These are phyloP conservation scores for Ctena decussata DNA, from an alignment of 2,888 invertebrate species.

Conservation along the genomic window DNA sequence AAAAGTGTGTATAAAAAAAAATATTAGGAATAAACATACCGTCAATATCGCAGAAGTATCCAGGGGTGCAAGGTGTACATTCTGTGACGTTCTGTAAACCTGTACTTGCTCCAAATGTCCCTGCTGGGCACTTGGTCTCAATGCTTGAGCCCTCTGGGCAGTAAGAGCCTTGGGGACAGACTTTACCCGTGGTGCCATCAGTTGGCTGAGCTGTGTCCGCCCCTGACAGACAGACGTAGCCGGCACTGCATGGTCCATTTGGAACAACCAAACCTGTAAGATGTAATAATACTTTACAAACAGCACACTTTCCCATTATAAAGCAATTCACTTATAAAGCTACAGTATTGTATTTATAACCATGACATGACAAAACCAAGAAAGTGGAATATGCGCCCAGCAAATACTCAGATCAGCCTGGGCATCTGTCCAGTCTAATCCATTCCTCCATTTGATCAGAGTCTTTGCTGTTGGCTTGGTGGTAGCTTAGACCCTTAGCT, in stretches of 20 bases:
- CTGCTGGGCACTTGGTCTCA: conserved; percentile 82
- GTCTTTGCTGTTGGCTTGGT: too few species aligned
- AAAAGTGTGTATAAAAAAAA: too few species aligned
- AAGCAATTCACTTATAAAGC: too few species aligned
- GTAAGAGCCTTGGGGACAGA: conserved; percentile 82
- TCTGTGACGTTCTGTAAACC: conserved; percentile 81
- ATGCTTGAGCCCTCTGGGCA: conserved; percentile 82
- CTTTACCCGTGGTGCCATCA: conserved; percentile 81
- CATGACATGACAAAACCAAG: too few species aligned
- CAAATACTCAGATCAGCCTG: too few species aligned
- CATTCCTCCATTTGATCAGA: too few species aligned
- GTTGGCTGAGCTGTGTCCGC: conserved; percentile 78
- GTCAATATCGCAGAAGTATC: conserved; percentile 48
- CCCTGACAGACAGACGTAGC: conserved; percentile 82
- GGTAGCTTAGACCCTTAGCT: too few species aligned
- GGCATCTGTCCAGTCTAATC: too few species aligned
- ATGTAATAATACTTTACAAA: too few species aligned
- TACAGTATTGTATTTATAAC: too few species aligned
- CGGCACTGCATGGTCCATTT: conserved; percentile 80
- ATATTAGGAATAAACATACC: background rate
- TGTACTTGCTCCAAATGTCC: conserved; percentile 80
- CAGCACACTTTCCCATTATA: too few species aligned
- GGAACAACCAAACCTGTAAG: conserved; percentile 56
- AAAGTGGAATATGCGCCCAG: too few species aligned
- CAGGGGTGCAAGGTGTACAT: conserved; percentile 82